A percentile compares a stretch with the other conserved stretches of the same genome.
These are phyloP conservation scores for Pissodes strobi DNA, from an alignment of 1,140 invertebrate species.

Conservation along the genomic window DNA sequence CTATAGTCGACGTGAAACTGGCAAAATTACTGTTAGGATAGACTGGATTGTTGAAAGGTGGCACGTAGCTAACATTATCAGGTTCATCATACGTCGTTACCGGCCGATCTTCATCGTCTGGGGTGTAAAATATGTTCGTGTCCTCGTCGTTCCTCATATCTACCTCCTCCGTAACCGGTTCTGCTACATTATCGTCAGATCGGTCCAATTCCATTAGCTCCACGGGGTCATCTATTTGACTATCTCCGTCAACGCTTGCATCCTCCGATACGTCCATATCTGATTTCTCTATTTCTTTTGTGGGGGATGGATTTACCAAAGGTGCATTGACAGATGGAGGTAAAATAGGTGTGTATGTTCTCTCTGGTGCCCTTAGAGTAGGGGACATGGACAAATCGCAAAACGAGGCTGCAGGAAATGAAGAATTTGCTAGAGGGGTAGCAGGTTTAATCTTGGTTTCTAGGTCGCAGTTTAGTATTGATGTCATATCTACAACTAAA, in stretches of 20 bases:
- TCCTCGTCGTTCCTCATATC: neutral
- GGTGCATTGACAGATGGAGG: neutral
- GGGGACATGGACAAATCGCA: constrained; percentile 27
- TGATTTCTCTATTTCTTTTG: neutral
- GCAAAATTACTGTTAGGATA: constrained; percentile 54
- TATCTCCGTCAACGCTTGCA: no score
- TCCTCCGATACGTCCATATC: no score
- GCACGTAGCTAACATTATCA: constrained; percentile 48
- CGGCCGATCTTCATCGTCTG: constrained; percentile 46
- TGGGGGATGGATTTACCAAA: neutral
- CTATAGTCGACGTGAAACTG: constrained; percentile 51
- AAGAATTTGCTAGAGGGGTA: constrained; percentile 36
- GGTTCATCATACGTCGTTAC: constrained; percentile 19
- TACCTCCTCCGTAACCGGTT: neutral
- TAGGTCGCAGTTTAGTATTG: constrained; percentile 48
- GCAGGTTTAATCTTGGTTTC: constrained; percentile 42
- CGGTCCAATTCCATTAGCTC: constrained; percentile 13
- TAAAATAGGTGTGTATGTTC: constrained; percentile 14
- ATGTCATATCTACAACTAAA: constrained; percentile 48
- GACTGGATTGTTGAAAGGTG: constrained; percentile 55
- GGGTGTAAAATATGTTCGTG: constrained; percentile 49
- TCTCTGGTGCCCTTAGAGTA: constrained; percentile 16
- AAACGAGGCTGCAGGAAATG: constrained; percentile 28
- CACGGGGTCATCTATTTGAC: no score
- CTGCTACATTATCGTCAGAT: neutral